Evolutionary conservation across 1,140 invertebrate genomes (phyloP).

Genomic region (Pogonomyrmex californicus): DNA sequence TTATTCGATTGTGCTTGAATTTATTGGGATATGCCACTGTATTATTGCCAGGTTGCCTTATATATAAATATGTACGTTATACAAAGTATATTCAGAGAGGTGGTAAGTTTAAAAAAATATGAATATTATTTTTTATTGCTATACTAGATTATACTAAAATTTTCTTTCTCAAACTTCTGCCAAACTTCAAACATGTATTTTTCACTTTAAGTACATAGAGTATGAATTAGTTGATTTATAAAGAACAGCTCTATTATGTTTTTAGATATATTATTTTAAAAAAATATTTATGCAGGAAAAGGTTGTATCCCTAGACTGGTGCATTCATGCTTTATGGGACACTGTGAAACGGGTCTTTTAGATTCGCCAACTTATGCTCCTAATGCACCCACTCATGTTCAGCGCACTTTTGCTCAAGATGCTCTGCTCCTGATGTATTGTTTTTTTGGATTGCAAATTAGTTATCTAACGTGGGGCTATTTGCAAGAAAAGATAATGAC

Average conservation of each 20-base stretch:
- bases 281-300: conserved; percentile 83
- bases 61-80: conserved; percentile 94
- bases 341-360: conserved; percentile 84
- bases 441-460: conserved; percentile 95
- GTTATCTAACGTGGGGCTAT: conserved; percentile 97
- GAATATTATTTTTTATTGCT: too few relatives aligned
- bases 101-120: conserved; percentile 87
- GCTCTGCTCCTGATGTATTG: conserved; percentile 91
- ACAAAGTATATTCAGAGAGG: conserved; percentile 94
- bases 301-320: conserved; percentile 88
- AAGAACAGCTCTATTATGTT: conserved; percentile 19
- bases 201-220: too few relatives aligned
- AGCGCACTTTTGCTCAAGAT: conserved; percentile 87
- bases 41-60: conserved; percentile 94
- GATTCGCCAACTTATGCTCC: conserved; percentile 80
- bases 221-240: too few relatives aligned
- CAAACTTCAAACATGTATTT: too few relatives aligned
- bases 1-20: conserved; percentile 93
- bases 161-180: too few relatives aligned
- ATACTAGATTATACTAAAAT: too few relatives aligned
- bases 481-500: conserved; percentile 98
- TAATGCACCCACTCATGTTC: conserved; percentile 72
- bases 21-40: conserved; percentile 96
- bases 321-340: conserved; percentile 90
- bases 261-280: conserved; percentile 14